Evolutionary conservation across 2,113 vertebrate genomes (phyloP).

Genomic region (Boleophthalmus pectinirostris): DNA sequence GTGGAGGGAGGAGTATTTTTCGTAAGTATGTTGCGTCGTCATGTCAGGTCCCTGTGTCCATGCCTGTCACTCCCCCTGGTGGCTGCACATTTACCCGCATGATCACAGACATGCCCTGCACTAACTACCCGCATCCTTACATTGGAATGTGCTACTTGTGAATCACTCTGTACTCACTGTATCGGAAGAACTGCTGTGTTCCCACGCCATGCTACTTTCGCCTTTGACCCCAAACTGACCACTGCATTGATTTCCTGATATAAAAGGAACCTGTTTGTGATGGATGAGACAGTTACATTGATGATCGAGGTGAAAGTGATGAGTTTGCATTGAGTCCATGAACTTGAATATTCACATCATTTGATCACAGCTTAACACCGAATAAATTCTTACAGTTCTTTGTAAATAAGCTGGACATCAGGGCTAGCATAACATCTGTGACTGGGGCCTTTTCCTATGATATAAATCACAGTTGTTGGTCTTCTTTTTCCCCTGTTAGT

Average conservation of each 20-base stretch:
- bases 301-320: too few species aligned
- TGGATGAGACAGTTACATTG: neutral
- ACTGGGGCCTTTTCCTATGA: too few species aligned
- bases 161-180: neutral
- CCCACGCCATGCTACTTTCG: neutral
- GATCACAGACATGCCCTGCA: conserved; percentile 29
- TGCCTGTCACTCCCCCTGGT: conserved; percentile 29
- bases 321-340: neutral
- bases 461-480: too few species aligned
- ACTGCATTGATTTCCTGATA: neutral
- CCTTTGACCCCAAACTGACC: neutral
- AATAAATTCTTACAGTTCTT: too few species aligned
- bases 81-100: conserved; percentile 41
- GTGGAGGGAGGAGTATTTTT: conserved; percentile 83
- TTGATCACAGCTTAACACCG: neutral
- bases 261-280: neutral
- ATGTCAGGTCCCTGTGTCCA: conserved; percentile 7
- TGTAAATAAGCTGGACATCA: too few species aligned
- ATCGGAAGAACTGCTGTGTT: neutral
- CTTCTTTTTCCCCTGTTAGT: too few species aligned
- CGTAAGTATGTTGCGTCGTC: conserved; percentile 73
- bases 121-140: conserved; percentile 43
- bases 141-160: conserved; percentile 12
- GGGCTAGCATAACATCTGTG: too few species aligned
- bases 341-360: neutral